A percentile compares a stretch with the other conserved stretches of the same genome.
phyloP scores from a whole-genome alignment of 92 coral and sea anemone genomes.

The Galaxea fascicularis region DNA sequence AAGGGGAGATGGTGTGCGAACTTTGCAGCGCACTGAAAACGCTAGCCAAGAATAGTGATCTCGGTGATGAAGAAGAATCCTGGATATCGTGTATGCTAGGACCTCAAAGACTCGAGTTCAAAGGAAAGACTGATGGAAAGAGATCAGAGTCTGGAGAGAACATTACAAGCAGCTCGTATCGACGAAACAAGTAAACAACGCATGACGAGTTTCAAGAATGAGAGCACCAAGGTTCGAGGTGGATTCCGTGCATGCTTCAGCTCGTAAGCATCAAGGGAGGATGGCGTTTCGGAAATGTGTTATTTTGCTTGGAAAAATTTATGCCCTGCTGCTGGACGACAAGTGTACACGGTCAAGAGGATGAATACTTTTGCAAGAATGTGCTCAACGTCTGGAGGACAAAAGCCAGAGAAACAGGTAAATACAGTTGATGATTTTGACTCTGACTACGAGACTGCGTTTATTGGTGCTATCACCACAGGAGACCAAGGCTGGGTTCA shows the following conservation, averaged over 20 bases:
- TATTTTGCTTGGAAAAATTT: constrained; percentile 19
- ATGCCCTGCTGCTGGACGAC: constrained; percentile 40
- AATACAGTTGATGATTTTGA: constrained; percentile 34
- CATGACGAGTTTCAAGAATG: constrained; percentile 33
- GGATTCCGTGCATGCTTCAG: constrained; percentile 2
- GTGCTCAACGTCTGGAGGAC: constrained; percentile 17
- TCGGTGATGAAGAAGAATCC: constrained; percentile 44
- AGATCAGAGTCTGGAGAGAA: constrained; percentile 41
- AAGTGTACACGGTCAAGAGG: constrained; percentile 19
- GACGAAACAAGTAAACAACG: constrained; percentile 48
- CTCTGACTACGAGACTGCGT: constrained; percentile 45
- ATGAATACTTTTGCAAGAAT: constrained; percentile 44
- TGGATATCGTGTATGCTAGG: constrained; percentile 35
- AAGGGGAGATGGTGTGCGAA: constrained; percentile 46
- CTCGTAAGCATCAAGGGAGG: not conserved
- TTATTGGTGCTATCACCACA: constrained; percentile 37
- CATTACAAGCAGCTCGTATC: constrained; percentile 42
- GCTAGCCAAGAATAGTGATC: constrained; percentile 35
- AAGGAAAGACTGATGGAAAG: constrained; percentile 29
- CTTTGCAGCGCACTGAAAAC: constrained; percentile 42
- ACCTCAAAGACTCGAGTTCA: constrained; percentile 12
- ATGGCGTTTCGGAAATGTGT: constrained; percentile 34
- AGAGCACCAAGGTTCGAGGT: constrained; percentile 7
- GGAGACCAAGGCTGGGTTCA: constrained; percentile 31
- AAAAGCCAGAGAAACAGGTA: constrained; percentile 38